Base-by-base conservation (phyloP, 2,888 invertebrate species). In the Xiphydria camelus region DNA sequence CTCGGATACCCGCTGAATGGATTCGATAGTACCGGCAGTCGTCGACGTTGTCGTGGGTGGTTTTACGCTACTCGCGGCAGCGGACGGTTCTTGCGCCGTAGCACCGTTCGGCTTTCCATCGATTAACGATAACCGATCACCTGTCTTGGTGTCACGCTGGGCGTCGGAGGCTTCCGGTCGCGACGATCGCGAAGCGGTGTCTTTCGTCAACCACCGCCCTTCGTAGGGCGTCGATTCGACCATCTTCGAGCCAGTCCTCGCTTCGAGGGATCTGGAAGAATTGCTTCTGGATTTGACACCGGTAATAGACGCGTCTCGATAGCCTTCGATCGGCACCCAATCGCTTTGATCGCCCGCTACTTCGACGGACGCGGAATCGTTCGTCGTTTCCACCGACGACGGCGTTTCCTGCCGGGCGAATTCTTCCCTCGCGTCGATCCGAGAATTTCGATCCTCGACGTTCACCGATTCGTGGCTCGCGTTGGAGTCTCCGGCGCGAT, bases 81-180 rank as follows among this genome's bases (percentile, higher is more conserved):
- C 20, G 7, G 25, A 25, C 17, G 23, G 4, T n/a, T 23, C 7
- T 6, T 23, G 7, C 23, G 6, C 23, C 6, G n/a, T n/a, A n/a
- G n/a, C n/a, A n/a, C n/a, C n/a, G 23, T 6, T 23, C 6, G 26
- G 26, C 7, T 7, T 10, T 23, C 17, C 19, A 17, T 52, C 33
- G 7, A 55, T 46, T 2, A 65, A 47, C 1, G 70, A 68, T 1
- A 68, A 54, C 74, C 73, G 74, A 18, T 69, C 66, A 35, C 68
- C 66, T 35, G 61, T 50, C 21, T 66, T 63, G 0, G 62, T 55
- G 1, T 62, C 61, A 3, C 51, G 49, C 29, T 51, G 57, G 6
- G 45, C 47, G 4, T 59, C 49, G 15, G 18, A 44, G 5, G 59
- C 59, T 38, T 58, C 60, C 10, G 34, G 40, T 10, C 52, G 33